Evolutionary conservation across 2,113 vertebrate genomes (phyloP).

Genomic region (Ophiodon elongatus): DNA sequence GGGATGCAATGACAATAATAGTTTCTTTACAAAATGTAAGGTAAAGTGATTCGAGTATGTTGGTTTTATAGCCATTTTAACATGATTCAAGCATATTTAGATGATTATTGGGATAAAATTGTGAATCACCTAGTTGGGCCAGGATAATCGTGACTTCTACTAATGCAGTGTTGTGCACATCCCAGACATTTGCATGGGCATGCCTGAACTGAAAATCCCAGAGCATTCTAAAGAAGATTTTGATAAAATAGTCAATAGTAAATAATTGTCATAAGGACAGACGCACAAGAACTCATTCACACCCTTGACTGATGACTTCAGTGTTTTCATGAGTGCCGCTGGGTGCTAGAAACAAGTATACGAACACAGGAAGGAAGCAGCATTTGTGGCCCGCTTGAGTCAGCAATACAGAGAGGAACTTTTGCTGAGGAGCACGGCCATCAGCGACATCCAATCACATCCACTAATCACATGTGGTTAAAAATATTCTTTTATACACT

Average conservation of each 20-base stretch:
- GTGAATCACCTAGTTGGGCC: background rate
- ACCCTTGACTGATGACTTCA: constrained; percentile 25
- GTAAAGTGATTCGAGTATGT: background rate
- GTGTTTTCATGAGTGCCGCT: constrained; percentile 16
- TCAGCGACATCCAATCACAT: constrained; percentile 19
- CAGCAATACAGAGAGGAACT: constrained; percentile 38
- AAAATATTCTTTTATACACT: constrained; percentile 2
- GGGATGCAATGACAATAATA: background rate
- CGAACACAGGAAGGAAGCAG: constrained; percentile 32
- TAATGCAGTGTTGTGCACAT: background rate
- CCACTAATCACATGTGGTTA: constrained; percentile 33
- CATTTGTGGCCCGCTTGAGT: constrained; percentile 38
- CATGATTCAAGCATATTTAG: background rate
- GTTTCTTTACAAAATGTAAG: background rate
- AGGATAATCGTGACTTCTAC: background rate
- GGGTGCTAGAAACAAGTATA: constrained; percentile 11
- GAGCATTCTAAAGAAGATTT: background rate
- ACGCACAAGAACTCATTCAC: constrained; percentile 2
- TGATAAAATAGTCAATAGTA: background rate
- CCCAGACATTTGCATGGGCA: background rate
- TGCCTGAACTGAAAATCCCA: background rate
- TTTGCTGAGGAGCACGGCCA: constrained; percentile 27
- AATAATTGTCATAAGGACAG: constrained; percentile 2
- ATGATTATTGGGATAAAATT: background rate
- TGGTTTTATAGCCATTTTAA: background rate